Conservation (phyloP, 2,113 vertebrate species). For the Sylvia atricapilla region DNA sequence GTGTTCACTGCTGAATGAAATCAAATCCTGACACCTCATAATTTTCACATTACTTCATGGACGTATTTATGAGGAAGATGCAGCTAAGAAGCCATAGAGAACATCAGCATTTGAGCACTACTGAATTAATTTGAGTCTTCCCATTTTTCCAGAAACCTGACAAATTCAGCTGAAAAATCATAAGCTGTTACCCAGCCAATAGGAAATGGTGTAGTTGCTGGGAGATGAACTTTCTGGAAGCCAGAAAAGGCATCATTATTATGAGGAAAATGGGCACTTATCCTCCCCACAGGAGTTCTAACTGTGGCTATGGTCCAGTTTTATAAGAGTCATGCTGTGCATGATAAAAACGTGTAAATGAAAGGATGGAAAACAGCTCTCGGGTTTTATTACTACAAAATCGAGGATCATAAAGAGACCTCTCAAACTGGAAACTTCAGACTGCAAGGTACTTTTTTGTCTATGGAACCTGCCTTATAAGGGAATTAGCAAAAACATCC, state of each 20-base stretch:
- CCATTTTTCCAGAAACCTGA: not conserved
- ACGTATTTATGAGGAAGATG: not conserved
- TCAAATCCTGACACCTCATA: not conserved
- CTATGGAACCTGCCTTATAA: not conserved
- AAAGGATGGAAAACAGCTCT: constrained; percentile 33
- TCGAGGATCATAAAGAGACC: constrained; percentile 20
- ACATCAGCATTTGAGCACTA: not conserved
- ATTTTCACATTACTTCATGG: not conserved
- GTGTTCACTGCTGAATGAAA: not conserved
- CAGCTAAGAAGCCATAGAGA: not conserved
- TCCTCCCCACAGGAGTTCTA: not conserved
- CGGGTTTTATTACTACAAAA: constrained; percentile 31
- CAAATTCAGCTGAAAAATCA: not conserved
- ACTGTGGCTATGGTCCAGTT: constrained; percentile 15
- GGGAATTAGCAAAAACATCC: not conserved
- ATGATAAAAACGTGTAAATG: constrained; percentile 42
- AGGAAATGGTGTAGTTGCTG: not conserved
- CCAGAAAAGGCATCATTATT: constrained; percentile 10
- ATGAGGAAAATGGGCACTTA: constrained; percentile 28
- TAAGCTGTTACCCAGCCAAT: not conserved
- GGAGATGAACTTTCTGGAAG: constrained; percentile 33
- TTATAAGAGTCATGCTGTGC: not conserved
- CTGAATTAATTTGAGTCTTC: not conserved
- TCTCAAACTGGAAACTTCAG: not conserved
- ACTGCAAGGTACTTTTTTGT: constrained; percentile 5